Conservation (phyloP, 2,113 vertebrate species). For the Nannospalax galili region DNA sequence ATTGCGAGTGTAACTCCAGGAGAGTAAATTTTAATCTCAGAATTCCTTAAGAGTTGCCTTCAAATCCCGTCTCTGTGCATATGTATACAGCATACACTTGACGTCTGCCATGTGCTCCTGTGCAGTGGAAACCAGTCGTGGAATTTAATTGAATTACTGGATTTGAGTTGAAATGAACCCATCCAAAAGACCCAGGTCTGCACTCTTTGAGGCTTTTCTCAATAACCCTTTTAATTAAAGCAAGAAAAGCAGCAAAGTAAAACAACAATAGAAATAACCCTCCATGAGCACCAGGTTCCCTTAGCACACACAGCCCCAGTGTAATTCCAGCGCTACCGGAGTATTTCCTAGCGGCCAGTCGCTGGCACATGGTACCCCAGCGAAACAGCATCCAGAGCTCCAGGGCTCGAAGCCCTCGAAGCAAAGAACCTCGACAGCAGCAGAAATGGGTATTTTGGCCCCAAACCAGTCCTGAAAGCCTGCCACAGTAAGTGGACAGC, state of each 20-base stretch:
- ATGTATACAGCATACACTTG: neutral
- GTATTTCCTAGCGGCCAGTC: neutral
- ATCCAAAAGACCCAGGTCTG: conserved; percentile 29
- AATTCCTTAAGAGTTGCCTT: conserved; percentile 50
- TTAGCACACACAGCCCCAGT: neutral
- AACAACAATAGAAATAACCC: conserved; percentile 36
- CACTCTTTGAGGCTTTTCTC: conserved; percentile 38
- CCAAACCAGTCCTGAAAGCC: conserved; percentile 22
- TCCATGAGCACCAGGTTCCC: conserved; percentile 15
- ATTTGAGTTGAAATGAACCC: conserved; percentile 67
- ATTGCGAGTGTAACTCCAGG: conserved; percentile 31
- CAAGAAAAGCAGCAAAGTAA: conserved; percentile 49
- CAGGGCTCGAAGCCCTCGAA: conserved; percentile 31
- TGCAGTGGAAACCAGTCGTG: conserved; percentile 2
- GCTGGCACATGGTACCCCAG: neutral
- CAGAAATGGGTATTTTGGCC: conserved; percentile 13
- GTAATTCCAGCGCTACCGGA: neutral
- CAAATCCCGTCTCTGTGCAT: neutral
- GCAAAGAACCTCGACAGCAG: neutral
- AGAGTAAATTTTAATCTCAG: conserved; percentile 62
- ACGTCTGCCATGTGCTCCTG: conserved; percentile 40
- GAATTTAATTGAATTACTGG: conserved; percentile 47
- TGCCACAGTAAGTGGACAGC: neutral
- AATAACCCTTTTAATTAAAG: conserved; percentile 53
- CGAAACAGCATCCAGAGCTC: neutral